Base-by-base conservation (phyloP, 2,888 invertebrate genomes). In the Pogonocherus hispidulus region DNA sequence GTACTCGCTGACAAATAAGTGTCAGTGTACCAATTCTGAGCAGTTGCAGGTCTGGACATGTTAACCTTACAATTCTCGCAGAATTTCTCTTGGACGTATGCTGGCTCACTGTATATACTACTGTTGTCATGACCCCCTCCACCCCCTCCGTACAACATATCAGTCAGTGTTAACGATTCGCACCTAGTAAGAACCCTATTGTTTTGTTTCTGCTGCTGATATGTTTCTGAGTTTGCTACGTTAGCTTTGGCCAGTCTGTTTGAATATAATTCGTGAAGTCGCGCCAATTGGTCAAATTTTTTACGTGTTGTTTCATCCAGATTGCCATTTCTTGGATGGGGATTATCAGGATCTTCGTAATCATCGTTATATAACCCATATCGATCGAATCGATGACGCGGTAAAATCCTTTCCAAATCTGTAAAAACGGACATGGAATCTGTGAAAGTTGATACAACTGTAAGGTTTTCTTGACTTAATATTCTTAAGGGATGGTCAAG, bases 401-500 rank as follows among this genome's bases (percentile, higher is more conserved):
- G 90, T 70, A 91, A 87, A 81, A 91, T 89, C 68, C 91, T 86
- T 82, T 92, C 91, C 66, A 91, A 87, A 84, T 91, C 91, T 75
- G 90, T 91, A 67, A 90, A 90, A 62, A 90, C 86, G 0, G 90
- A 90, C 82, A 90, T 85, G 0, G 90, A 90, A 87, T 94, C 94
- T 11, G 94, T 93, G 80, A 96, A 96, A 49, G 96, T 96, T 32
- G 96, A 96, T 6, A 96, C 94, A 18, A 95, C 92, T 4, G 96
- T 96, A 74, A 97, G 88, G 85, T 96, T 96, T 87, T 96, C 96
- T 86, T 96, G 94, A 80, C 96, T 96, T 46, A 97, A 88, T 78
- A 96, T 94, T 76, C 96, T 89, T 56, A 97, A 86, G 0, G 96
- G 96, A 88, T 97, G 96, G 81, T 94, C 94, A 71, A 93, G 91